Evolutionary conservation across 2,797 vertebrate genomes (phyloP), one percentile per base, ranked within the genome.

Genomic region (Anisognathus igniventris): DNA sequence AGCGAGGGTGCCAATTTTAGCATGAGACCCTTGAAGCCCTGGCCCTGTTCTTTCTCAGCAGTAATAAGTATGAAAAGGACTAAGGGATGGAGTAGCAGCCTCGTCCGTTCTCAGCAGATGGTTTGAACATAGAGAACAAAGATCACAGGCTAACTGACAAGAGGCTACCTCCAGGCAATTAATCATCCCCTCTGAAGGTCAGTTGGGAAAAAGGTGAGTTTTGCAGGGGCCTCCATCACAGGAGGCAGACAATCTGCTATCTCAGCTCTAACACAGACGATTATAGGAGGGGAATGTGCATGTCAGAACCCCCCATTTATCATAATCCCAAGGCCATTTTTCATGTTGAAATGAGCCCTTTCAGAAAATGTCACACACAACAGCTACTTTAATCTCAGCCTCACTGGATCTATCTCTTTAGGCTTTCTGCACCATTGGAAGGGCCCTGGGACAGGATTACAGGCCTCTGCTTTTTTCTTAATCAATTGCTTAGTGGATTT

Each of bases 81-180:
- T 95, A 88, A 94, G 96, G 95, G 97, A 92, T n/a, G 89, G 98
- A 97, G 94, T 91, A 98, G 98, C 97, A 88, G 97, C 93, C 97
- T 96, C n/a, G 67, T 94, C 62, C 54, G 71, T 97, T 98, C 97
- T 97, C 96, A 97, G 98, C 98, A 99, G 98, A 99, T 98, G 98
- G 98, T 97, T 98, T 97, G 97, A 97, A 98, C 95, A 68, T 67
- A 90, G 97, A 95, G 98, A 98, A 97, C 97, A 98, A 98, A 98
- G 98, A 98, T 98, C 98, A 98, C 98, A 97, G 98, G 97, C 97
- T 98, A 98, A 98, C 97, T 98, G 98, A 98, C 98, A 98, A 98
- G 97, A 98, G 97, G 96, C 92, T 96, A 98, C 97, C 97, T 98
- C 97, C 96, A 97, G 97, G 98, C 98, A 98, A 98, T 99, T 99